Evolutionary conservation across 2,888 invertebrate species (phyloP), one percentile per base, ranked within the genome.

Genomic region (Vesta saturnalis): DNA sequence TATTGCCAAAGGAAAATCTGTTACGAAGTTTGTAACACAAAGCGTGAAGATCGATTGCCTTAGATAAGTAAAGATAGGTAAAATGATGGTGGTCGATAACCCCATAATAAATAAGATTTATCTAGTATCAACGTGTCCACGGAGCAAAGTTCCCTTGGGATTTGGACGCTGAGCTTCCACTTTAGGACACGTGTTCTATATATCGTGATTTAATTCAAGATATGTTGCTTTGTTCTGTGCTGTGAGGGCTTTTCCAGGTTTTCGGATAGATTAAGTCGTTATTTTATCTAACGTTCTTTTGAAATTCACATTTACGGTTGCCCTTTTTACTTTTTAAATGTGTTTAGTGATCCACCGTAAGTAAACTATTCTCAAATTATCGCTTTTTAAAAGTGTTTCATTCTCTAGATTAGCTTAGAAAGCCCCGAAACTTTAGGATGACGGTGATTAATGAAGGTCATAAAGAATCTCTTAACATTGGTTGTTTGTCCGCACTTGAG

Each of bases 401-500:
- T 60, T 67, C 47, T 39, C 14, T 12, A 47, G 47, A 61, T 57
- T 57, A 47, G 16, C 55, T 21, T 60, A 66, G 21, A 30, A 56
- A 56, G 56, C 64, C 65, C 67, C 71, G 58, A 72, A 71, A 62
- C 67, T 64, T 55, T 52, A 55, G 54, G 52, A 30, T 66, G 77
- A 78, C 76, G 75, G 73, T 79, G 79, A 79, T 79, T 78, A 79
- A 79, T 79, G 78, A 73, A 72, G 71, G 72, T 72, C 74, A 77
- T 75, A 77, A 78, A 76, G 77, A 77, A 76, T 74, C 75, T 74
- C 70, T 74, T 75, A 71, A 73, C 75, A 74, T 71, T 71, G 54
- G 60, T 54, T 70, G 67, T 70, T 64, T 70, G 69, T 64, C 64
- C 64, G 67, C 71, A 72, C 76, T 74, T 71, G 72, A 72, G 61